Conservation (phyloP, 1,140 invertebrate genomes). For the Brachionus rotundiformis region DNA sequence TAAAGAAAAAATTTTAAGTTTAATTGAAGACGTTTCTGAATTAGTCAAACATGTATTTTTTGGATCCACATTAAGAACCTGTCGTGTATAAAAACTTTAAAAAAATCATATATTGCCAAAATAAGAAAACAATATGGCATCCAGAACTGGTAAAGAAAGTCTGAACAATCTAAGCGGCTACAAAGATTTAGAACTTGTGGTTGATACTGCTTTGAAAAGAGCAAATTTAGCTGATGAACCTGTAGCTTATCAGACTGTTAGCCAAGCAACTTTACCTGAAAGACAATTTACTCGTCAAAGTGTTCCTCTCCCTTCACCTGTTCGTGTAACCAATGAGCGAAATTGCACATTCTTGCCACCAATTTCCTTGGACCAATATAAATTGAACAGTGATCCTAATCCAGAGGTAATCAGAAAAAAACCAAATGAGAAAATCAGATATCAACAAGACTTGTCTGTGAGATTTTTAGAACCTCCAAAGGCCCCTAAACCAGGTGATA, state of each 20-base stretch:
- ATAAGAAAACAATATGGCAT: neutral
- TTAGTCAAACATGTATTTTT: neutral
- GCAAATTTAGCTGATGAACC: neutral
- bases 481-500: slow-evolving; percentile 25
- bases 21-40: slow-evolving; percentile 6
- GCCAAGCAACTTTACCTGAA: neutral
- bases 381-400: slow-evolving; percentile 46
- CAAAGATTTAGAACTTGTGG: neutral
- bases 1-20: slow-evolving; percentile 45
- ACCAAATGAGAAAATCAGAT: slow-evolving; percentile 17
- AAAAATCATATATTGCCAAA: neutral
- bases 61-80: neutral
- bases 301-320: neutral
- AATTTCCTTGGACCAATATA: slow-evolving; percentile 33
- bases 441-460: slow-evolving; percentile 9
- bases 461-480: slow-evolving; percentile 48
- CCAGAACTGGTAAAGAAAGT: neutral
- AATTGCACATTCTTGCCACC: neutral
- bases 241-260: slow-evolving; percentile 32
- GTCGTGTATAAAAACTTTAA: neutral
- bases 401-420: slow-evolving; percentile 40
- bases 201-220: slow-evolving; percentile 1
- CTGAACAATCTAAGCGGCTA: neutral
- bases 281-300: neutral
- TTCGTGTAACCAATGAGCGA: neutral